Percentiles rank a stretch among this genome's conserved stretches.
phyloP scores from a whole-genome alignment of 2,113 vertebrate species.

The Pyrgilauda ruficollis region DNA sequence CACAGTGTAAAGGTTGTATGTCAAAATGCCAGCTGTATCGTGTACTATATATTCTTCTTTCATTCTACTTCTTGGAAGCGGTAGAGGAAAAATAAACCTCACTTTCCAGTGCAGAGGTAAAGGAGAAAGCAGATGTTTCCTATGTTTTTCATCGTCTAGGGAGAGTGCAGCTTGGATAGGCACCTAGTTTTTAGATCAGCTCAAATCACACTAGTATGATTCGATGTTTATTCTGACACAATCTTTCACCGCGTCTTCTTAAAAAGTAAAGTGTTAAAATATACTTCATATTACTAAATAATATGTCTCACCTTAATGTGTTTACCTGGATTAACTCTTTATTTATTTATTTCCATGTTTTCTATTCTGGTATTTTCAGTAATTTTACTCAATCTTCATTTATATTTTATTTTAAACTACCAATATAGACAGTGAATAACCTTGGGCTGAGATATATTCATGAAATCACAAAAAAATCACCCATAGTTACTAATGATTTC shows the following conservation, averaged over 20 bases:
- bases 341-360: neutral
- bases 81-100: neutral
- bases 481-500: neutral
- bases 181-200: neutral
- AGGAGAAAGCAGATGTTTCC: neutral
- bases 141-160: neutral
- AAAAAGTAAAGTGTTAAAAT: neutral
- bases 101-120: neutral
- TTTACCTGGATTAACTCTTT: neutral
- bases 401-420: neutral
- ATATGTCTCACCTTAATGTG: neutral
- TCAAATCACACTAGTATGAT: neutral
- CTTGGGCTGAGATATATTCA: neutral
- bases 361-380: neutral
- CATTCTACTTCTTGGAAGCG: neutral
- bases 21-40: neutral
- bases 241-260: neutral
- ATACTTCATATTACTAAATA: neutral
- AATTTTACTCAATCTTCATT: neutral
- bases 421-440: neutral
- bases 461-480: neutral
- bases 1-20: fast-evolving
- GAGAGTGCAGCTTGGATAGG: neutral
- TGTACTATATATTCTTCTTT: neutral
- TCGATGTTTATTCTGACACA: neutral